phyloP scores from a whole-genome alignment of 2,888 invertebrate species.

The Xestia c-nigrum region DNA sequence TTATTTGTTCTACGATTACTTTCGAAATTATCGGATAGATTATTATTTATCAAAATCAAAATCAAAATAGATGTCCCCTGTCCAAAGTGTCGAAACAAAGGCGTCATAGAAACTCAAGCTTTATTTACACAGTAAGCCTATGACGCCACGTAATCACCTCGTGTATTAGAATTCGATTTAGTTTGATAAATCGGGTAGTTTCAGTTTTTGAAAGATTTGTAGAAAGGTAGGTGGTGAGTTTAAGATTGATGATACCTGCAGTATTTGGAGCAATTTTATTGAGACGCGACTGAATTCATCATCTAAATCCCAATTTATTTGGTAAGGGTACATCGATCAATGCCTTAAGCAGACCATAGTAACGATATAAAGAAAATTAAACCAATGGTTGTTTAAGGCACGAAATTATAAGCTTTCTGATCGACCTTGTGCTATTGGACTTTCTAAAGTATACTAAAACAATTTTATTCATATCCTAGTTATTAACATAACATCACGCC shows the following conservation, averaged over 20 bases:
- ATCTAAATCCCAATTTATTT: background rate
- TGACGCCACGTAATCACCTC: conserved; percentile 3
- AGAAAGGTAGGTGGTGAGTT: background rate
- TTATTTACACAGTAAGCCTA: background rate
- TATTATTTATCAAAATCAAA: background rate
- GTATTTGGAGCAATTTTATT: background rate
- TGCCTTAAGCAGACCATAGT: background rate
- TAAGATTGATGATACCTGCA: conserved; percentile 15
- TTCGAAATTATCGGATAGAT: conserved; percentile 14
- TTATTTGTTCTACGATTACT: no score
- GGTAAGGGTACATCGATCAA: background rate
- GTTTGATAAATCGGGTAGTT: conserved; percentile 29
- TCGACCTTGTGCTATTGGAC: background rate
- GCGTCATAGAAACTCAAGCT: conserved; percentile 6
- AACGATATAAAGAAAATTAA: background rate
- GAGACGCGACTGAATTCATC: background rate
- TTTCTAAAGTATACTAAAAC: background rate
- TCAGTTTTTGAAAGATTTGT: conserved; percentile 7
- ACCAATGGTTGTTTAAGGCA: background rate
- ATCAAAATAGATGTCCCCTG: conserved; percentile 22
- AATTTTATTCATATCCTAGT: background rate
- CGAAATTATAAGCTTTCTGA: no score
- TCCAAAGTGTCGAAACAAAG: background rate
- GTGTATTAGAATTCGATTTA: conserved; percentile 38
- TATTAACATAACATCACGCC: no score